phyloP scores from a whole-genome alignment of 2,113 vertebrate genomes.

The Gallinago undulata region DNA sequence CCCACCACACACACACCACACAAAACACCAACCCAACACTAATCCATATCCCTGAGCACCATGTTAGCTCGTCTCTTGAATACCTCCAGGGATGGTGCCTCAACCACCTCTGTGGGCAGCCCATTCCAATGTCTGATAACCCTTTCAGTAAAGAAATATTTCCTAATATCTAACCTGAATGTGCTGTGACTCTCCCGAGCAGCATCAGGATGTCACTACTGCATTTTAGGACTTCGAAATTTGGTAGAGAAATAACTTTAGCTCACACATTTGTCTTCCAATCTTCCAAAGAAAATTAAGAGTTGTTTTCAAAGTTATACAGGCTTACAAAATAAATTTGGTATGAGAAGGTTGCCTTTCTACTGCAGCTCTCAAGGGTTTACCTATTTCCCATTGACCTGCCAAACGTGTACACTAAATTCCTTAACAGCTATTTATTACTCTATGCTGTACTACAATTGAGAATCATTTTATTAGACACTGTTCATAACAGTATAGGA shows the following conservation, averaged over 20 bases:
- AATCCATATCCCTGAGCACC: too few relatives aligned
- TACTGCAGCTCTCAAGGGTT: background rate
- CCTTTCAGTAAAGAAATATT: too few relatives aligned
- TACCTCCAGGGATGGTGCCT: too few relatives aligned
- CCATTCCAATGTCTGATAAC: too few relatives aligned
- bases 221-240: background rate
- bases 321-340: background rate
- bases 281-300: background rate
- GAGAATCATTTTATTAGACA: background rate
- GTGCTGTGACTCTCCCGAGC: background rate
- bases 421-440: background rate
- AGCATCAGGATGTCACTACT: background rate
- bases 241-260: background rate
- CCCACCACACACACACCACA: too few relatives aligned
- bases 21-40: too few relatives aligned
- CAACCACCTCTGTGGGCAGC: too few relatives aligned
- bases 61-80: too few relatives aligned
- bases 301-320: background rate
- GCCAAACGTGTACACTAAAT: rapidly evolving
- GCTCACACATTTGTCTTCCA: background rate
- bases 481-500: background rate
- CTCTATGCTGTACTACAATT: background rate
- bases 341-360: background rate
- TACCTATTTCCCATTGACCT: background rate
- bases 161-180: background rate